These are phyloP conservation scores for Neolamprologus ventralis DNA, from an alignment of 2,113 vertebrate genomes.

Conservation along the genomic window DNA sequence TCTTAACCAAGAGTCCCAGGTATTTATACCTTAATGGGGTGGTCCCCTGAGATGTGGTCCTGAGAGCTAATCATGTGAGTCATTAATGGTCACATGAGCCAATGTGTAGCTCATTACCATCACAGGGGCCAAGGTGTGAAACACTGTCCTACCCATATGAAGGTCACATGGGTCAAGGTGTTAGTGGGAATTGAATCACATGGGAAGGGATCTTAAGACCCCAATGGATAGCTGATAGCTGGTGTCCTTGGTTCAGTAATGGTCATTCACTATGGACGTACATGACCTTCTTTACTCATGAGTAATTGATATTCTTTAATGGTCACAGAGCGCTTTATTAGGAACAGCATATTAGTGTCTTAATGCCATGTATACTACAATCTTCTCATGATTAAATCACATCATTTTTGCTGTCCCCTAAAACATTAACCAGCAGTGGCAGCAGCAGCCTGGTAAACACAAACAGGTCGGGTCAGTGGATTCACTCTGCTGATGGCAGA, in stretches of 20 bases:
- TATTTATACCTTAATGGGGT: not conserved
- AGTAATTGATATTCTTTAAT: not conserved
- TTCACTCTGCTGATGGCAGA: not conserved
- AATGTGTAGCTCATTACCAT: not conserved
- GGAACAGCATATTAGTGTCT: not conserved
- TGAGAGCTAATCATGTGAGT: not conserved
- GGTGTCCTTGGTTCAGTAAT: not conserved
- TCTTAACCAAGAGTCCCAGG: not conserved
- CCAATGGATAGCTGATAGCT: not conserved
- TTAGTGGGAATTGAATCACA: not conserved
- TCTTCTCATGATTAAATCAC: not conserved
- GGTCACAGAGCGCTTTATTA: fast-evolving
- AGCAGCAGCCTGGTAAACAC: not conserved
- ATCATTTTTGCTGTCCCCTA: not conserved
- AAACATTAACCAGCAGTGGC: not conserved
- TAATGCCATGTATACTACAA: fast-evolving
- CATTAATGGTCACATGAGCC: not conserved
- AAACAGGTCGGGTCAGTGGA: not conserved
- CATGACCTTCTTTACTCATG: not conserved
- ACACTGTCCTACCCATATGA: not conserved
- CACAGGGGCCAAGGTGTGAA: not conserved
- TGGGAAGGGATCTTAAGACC: not conserved
- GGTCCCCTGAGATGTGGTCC: not conserved
- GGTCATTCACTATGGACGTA: not conserved
- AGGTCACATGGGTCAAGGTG: not conserved